These are phyloP conservation scores for Boleophthalmus pectinirostris DNA, from an alignment of 2,113 vertebrate genomes.

Conservation along the genomic window DNA sequence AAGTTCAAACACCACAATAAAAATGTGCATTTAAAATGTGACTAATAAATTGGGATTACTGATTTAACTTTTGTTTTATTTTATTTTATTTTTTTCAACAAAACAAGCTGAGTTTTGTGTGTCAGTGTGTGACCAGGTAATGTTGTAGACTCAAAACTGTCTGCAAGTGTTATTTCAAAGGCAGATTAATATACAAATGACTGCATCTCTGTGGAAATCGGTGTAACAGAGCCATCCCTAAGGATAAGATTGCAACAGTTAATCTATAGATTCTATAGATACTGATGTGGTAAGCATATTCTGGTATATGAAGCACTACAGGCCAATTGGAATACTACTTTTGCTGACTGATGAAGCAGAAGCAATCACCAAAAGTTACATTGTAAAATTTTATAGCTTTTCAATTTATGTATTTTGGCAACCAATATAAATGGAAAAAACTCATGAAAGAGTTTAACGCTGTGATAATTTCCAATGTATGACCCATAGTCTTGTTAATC, in stretches of 20 bases:
- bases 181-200: background rate
- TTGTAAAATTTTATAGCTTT: background rate
- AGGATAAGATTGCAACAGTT: conserved; percentile 1
- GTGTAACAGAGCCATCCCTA: background rate
- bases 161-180: background rate
- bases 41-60: background rate
- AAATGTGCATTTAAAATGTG: conserved; percentile 1
- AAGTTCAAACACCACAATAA: background rate
- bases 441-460: background rate
- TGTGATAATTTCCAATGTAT: background rate
- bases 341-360: background rate
- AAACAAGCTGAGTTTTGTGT: background rate
- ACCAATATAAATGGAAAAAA: background rate
- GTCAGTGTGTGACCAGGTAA: conserved; percentile 7
- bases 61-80: background rate
- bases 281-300: background rate
- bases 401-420: background rate
- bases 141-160: background rate
- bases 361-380: background rate
- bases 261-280: background rate
- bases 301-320: background rate
- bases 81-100: background rate
- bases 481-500: background rate
- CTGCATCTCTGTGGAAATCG: background rate
- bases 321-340: background rate